Conservation (phyloP, 2,888 invertebrate species). For the Cremastobaeus sp. region DNA sequence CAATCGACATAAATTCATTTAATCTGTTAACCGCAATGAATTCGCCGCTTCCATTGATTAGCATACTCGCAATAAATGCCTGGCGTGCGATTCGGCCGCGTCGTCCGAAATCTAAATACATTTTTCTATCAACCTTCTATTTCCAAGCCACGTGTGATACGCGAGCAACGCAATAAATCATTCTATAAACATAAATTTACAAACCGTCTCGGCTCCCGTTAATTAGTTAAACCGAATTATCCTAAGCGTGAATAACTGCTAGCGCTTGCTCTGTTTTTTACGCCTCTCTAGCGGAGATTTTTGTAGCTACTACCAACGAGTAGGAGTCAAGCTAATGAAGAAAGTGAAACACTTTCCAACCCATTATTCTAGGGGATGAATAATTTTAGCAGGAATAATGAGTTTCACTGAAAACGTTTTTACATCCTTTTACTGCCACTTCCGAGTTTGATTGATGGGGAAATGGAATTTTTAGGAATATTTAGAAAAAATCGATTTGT, state of each 20-base stretch:
- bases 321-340: conserved; percentile 43
- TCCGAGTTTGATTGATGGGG: conserved; percentile 6
- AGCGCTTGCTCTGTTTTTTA: conserved; percentile 64
- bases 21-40: not conserved
- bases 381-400: conserved; percentile 16
- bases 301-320: conserved; percentile 27
- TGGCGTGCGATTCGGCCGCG: too few species aligned
- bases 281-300: conserved; percentile 40
- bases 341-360: conserved; percentile 28
- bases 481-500: too few species aligned
- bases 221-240: conserved; percentile 77
- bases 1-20: too few species aligned
- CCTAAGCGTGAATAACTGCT: conserved; percentile 75
- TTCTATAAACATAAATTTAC: conserved; percentile 76
- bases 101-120: too few species aligned
- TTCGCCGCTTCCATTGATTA: not conserved
- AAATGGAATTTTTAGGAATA: not conserved
- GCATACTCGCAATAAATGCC: too few species aligned
- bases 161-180: conserved; percentile 71
- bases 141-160: conserved; percentile 22
- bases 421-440: not conserved
- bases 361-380: conserved; percentile 16
- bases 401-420: conserved; percentile 10
- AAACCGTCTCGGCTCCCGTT: conserved; percentile 73
- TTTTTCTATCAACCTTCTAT: conserved; percentile 28